phyloP scores from a whole-genome alignment of 2,888 invertebrate species.

The Drosophila stalkeri region DNA sequence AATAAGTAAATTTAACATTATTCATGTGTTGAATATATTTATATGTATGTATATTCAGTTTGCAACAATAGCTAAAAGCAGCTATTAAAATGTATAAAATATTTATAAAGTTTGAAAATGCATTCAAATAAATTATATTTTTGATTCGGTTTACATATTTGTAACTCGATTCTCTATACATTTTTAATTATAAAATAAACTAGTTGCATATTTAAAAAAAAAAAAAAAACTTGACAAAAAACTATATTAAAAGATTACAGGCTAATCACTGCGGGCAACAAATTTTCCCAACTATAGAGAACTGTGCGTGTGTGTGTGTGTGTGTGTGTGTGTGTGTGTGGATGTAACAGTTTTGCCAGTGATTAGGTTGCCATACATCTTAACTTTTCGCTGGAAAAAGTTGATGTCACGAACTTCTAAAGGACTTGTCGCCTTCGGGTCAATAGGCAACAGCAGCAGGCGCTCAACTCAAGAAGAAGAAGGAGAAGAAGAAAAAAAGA shows the following conservation, averaged over 20 bases:
- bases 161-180: background rate
- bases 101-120: background rate
- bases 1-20: no score
- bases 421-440: slow-evolving; percentile 64
- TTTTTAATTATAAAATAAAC: background rate
- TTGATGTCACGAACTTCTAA: slow-evolving; percentile 62
- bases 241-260: slow-evolving; percentile 61
- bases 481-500: background rate
- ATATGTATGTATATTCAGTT: no score
- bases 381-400: slow-evolving; percentile 60
- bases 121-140: slow-evolving; percentile 3
- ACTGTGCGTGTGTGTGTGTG: slow-evolving; percentile 7
- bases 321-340: slow-evolving; percentile 14
- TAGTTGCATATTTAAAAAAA: background rate
- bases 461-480: background rate
- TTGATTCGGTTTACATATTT: background rate
- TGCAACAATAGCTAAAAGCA: slow-evolving; percentile 4
- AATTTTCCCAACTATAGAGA: slow-evolving; percentile 22
- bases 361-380: slow-evolving; percentile 71
- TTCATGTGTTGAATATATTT: slow-evolving; percentile 1
- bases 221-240: slow-evolving; percentile 24
- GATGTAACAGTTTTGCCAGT: slow-evolving; percentile 58
- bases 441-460: slow-evolving; percentile 39
- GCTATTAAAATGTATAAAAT: slow-evolving; percentile 5
- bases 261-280: slow-evolving; percentile 62